Base-by-base conservation (phyloP, 1,140 invertebrate species). In the Limonius californicus region DNA sequence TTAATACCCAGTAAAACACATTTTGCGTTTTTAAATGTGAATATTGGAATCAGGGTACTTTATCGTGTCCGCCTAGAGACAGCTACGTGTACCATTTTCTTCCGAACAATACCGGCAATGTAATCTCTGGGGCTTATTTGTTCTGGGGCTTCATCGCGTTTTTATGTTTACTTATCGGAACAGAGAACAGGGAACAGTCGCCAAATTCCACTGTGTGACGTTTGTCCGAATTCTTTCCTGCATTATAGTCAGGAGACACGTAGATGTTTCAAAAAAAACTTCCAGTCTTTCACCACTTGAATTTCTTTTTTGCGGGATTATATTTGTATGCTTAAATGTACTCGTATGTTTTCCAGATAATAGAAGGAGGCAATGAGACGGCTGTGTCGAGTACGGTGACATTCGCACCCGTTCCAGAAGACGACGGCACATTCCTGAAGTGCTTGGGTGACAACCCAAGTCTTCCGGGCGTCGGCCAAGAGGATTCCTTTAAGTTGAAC, bases 361-460 rank as follows among this genome's bases (percentile, higher is more conserved):
- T 79, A 64, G 84, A 87, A 66, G 79, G 78, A 35, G 79, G 80
- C 53, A 88, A 88, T 74, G 84, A 86, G 55, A 86, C 83, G 1
- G 80, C 86, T 68, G 89, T 93, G 54, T 82, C 84, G 66, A 94
- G 89, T 72, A 88, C 85, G 19, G 76, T 94, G 61, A 85, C 85
- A 62, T 92, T 95, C 75, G 84, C 86, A 61, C 91, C 92, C 9
- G 79, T 84, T 47, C 89, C 91, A 6, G 89, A 92, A 68, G 92
- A 96, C 75, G 89, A 94, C 72, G 86, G 87, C 1, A 88, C 87
- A 20, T 83, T 85, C 61, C 82, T 95, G 53, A 91, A 90, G 71
- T 95, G 92, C 75, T 86, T 88, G 65, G 92, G 90, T 0, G 87
- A 90, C 72, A 95, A 95, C 81, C 88, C 86, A 9, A 82, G 82